A percentile compares a stretch with the other conserved stretches of the same genome.
These are phyloP conservation scores for Papilio protenor DNA, from an alignment of 2,888 invertebrate genomes.

Conservation along the genomic window DNA sequence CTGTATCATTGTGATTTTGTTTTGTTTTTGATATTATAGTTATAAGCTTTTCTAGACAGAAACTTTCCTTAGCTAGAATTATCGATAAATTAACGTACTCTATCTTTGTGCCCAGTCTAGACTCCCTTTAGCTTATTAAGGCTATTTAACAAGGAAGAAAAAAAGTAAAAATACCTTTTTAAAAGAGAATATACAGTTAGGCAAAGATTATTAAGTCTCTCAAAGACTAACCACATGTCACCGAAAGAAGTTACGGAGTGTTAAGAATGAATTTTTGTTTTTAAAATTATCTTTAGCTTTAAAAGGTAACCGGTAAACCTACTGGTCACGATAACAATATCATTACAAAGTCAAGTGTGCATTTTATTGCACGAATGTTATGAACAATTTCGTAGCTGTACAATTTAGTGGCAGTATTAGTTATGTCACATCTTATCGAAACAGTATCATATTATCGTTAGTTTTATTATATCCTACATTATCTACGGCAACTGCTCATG, in stretches of 20 bases:
- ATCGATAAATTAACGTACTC: background rate
- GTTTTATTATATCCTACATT: constrained; percentile 37
- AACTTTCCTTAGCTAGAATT: background rate
- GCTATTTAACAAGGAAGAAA: too few species aligned
- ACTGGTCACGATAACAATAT: background rate
- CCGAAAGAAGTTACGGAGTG: too few species aligned
- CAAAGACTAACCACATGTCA: too few species aligned
- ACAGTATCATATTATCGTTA: constrained; percentile 38
- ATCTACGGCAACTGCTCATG: background rate
- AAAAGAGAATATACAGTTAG: too few species aligned
- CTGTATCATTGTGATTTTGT: constrained; percentile 50
- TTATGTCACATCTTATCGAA: constrained; percentile 39
- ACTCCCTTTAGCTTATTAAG: too few species aligned
- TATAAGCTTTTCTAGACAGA: background rate
- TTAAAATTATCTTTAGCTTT: background rate
- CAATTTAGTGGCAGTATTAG: constrained; percentile 19
- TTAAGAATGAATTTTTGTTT: too few species aligned
- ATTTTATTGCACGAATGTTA: constrained; percentile 25
- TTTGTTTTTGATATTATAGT: constrained; percentile 40
- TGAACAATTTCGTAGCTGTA: constrained; percentile 7
- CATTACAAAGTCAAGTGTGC: constrained; percentile 28
- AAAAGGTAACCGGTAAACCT: constrained; percentile 4
- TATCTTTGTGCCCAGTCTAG: too few species aligned
- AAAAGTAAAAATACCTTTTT: too few species aligned
- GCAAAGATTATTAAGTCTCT: too few species aligned